Base-by-base conservation (phyloP, 2,113 vertebrate species). In the Sander lucioperca region DNA sequence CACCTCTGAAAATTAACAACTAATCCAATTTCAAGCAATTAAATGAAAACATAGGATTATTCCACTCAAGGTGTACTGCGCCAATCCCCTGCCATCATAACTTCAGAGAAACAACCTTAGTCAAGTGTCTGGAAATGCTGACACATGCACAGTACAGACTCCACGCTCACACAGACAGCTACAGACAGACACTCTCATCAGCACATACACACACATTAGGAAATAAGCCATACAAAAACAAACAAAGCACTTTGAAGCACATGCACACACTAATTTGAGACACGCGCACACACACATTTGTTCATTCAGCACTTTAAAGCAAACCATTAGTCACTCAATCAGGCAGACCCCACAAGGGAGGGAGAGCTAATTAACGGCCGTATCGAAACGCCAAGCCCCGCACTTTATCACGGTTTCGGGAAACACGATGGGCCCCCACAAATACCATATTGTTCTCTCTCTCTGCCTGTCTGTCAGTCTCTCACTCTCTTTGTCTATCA, bases 301-400 rank as follows among this genome's bases (percentile, higher is more conserved):
- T 90, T 91, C 90, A 87, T 86, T 91, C 89, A 88, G 90, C 86
- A 91, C 84, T 92, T 92, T 89, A 92, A 91, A 91, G 90, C 83
- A 83, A 94, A 92, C 88, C 90, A 94, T 94, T 93, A 95, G 90
- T 85, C 79, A 87, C 89, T 93, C 91, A 93, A 91, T 95, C 92
- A 93, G 91, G 86, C 89, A 82, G 74, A 77, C 77, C 86, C 89
- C 91, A 87, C 89, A 51, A 79, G 93, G 91, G 93, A 92, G 88
- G 61, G 75, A 77, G 77, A 85, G 87, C 88, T 93, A 95, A 94
- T 94, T 94, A 94, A 94, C 80, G 58, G 83, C 67, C 73, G 45
- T 70, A 91, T 89, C 82, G 78, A 83, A 93, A 91, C 88, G 78
- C 91, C 77, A 63, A 83, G 89, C 86, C 85, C 77, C 65, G 82